Base-by-base conservation (phyloP, 2,797 vertebrate species). In the Clarias fuscus region DNA sequence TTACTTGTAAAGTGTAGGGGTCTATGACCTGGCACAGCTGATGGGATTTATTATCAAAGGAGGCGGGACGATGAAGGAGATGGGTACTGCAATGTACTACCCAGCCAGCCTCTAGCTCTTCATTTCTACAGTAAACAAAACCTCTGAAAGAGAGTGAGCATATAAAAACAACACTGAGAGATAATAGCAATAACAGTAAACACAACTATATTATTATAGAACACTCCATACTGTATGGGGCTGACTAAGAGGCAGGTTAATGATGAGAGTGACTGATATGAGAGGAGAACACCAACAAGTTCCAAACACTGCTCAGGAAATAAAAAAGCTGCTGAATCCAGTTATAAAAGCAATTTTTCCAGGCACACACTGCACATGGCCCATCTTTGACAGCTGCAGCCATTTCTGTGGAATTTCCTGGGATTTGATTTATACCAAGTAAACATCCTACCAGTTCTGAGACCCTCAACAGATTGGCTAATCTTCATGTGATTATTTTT, bases 11-110 rank as follows among this genome's bases (percentile, higher is more conserved):
- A 87, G 97, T 98, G 93, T 98, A 97, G 90, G 97, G 97, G 95
- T 99, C 97, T 89, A 99, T 94, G 91, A 98, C 95, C 92, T 99
- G 98, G 96, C 98, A 99, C 93, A 99, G 96, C 94, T 97, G 98
- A 93, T 99, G 97, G 94, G 97, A 96, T 92, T 99, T 99, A 91
- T 95, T 97, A 95, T 99, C 98, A 89, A 99, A 99, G 82, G 98
- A 97, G 81, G 97, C 96, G 0, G 98, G 97, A 82, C 98, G 95
- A 90, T 99, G 97, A 67, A 99, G 97, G 82, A 99, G 97, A 84
- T 93, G 94, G 85, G 96, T 93, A 0, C 91, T 95, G 93, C 97
- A 95, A 86, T 97, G 97, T 81, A 98, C 97, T 83, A 99, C 93
- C 98, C 98, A 99, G 27, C 98, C 98, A 0, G 96, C 91, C 91